phyloP scores from a whole-genome alignment of 2,797 vertebrate species.

The Harpagifer antarcticus region DNA sequence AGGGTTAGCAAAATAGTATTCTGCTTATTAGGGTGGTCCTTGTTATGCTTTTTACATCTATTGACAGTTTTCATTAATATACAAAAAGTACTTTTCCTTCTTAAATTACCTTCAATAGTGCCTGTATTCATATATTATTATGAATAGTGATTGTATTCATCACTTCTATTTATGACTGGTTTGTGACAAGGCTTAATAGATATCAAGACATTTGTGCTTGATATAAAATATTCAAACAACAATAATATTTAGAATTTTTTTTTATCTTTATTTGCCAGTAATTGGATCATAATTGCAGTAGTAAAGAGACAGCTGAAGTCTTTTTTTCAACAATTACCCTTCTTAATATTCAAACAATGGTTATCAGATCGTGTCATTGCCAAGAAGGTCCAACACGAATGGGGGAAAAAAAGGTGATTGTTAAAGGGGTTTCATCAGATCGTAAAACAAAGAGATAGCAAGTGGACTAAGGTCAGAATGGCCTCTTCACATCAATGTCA shows the following conservation, averaged over 20 bases:
- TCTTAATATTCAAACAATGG: constrained; percentile 59
- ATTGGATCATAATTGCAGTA: constrained; percentile 41
- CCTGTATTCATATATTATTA: not conserved
- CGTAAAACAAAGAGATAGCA: constrained; percentile 70
- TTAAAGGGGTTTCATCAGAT: constrained; percentile 58
- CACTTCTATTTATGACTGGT: not conserved
- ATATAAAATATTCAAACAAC: constrained; percentile 11
- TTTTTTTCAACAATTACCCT: constrained; percentile 53
- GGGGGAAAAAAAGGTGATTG: constrained; percentile 36
- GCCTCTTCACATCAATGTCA: constrained; percentile 84
- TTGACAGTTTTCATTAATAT: not conserved
- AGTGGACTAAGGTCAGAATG: constrained; percentile 75
- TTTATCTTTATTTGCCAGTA: constrained; percentile 19
- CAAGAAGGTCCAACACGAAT: constrained; percentile 50
- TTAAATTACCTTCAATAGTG: not conserved
- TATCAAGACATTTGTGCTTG: not conserved
- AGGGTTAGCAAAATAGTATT: not conserved
- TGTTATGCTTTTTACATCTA: not conserved
- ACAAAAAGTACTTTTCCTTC: not conserved
- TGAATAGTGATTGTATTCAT: not conserved
- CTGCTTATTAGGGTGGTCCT: not conserved
- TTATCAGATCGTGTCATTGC: constrained; percentile 50
- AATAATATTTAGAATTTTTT: constrained; percentile 11
- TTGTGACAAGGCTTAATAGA: constrained; percentile 6
- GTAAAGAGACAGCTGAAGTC: constrained; percentile 45